Evolutionary conservation across 2,113 vertebrate species (phyloP), one percentile per base, ranked within the genome.

Genomic region (Prunella himalayana): DNA sequence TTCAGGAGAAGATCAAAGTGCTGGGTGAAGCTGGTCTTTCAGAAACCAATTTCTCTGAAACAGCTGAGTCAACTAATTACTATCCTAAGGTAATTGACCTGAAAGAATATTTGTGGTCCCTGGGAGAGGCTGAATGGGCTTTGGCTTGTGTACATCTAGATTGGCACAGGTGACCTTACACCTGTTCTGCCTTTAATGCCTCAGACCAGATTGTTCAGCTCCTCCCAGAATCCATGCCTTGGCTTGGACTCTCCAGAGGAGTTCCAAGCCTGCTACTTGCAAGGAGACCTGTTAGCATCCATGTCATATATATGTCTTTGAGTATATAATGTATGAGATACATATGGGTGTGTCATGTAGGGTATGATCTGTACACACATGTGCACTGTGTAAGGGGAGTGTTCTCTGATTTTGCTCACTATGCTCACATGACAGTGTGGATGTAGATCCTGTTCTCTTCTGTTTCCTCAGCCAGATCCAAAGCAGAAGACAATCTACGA

Each of bases 1-100:
- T 99, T 96, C 99, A 99, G 96, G 97, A 98, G 83, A 99, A 99
- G 96, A 99, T 99, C 97, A 98, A 98, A 90, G 97, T 99, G 65
- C 95, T 99, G 95, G 98, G 99, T 51, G 97, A 99, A 97, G 99
- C 99, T 18, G 99, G 99, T 37, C 98, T 99, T 91, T 99, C 99
- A 4, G 99, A 99, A 97, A 97, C 98, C 12, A 98, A 97, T 97
- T 98, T 99, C 96, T 99, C 98, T 1, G 97, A 98, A 93, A 98
- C 98, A 33, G 98, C 99, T 18, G 98, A 98, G 92, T 98, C 98
- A 20, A 93, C 98, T 54, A 98, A 98, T 95, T 99, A 99, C 94
- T 97, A 95, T 92, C 97, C 95, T 66, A 99, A 98, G 99, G 99
- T 99, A 98, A 97, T 10, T 82, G 59, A 45, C 33, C 44, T 51